Percentiles rank a stretch among this genome's conserved stretches.
Evolutionary conservation across 2,888 invertebrate genomes (phyloP).

Genomic region (Eurois occulta): DNA sequence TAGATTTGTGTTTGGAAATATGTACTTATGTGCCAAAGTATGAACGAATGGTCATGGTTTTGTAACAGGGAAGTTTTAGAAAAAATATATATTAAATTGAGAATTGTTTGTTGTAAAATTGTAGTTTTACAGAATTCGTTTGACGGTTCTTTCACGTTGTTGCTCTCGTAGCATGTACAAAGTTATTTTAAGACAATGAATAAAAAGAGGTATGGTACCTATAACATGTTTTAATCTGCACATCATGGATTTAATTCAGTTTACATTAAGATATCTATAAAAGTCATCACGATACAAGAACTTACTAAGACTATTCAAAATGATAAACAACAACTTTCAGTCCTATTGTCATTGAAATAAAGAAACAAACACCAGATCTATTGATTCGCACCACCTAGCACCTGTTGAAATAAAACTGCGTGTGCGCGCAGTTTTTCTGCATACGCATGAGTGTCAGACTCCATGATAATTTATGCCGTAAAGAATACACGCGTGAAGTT

Average conservation of each 20-base stretch:
- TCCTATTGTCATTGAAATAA: conserved; percentile 17
- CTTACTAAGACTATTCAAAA: not conserved
- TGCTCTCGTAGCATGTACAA: too few relatives aligned
- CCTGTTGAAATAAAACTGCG: conserved; percentile 28
- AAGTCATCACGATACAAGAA: not conserved
- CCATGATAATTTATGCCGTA: conserved; percentile 29
- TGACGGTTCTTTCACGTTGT: not conserved
- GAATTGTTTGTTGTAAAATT: not conserved
- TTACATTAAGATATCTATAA: not conserved
- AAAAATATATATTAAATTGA: not conserved
- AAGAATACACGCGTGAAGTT: conserved; percentile 31
- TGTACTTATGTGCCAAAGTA: not conserved
- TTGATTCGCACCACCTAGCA: conserved; percentile 8
- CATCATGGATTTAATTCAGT: not conserved
- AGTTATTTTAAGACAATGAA: not conserved
- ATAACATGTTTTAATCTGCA: too few relatives aligned
- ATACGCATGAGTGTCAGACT: conserved; percentile 16
- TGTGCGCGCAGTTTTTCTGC: conserved; percentile 2
- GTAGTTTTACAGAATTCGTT: not conserved
- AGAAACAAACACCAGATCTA: not conserved
- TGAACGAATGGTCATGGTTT: not conserved
- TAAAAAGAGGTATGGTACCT: not conserved
- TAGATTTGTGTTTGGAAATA: not conserved
- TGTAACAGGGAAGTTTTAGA: not conserved
- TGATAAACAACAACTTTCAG: not conserved